Evolutionary conservation across 2,888 invertebrate genomes (phyloP).

Genomic region (Biston stratarius): DNA sequence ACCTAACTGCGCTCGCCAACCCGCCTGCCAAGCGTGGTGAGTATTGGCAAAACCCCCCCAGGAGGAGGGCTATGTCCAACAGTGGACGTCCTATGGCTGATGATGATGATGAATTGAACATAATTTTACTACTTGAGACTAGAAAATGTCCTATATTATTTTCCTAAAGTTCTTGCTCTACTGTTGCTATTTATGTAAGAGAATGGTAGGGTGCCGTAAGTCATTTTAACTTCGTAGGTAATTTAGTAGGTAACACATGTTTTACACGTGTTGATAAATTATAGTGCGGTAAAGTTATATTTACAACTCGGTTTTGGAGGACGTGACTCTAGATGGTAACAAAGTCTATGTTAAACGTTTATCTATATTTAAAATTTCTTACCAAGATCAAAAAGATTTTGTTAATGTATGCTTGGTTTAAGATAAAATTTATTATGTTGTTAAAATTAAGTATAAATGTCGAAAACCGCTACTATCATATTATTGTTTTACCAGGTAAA

Average conservation of each 20-base stretch:
- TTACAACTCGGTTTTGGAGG: conserved; percentile 10
- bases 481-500: too few species aligned
- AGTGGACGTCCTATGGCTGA: neutral
- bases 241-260: conserved; percentile 39
- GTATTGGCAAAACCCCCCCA: too few species aligned
- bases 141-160: neutral
- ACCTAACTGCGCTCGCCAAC: too few species aligned
- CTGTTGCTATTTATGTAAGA: conserved; percentile 13
- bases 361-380: too few species aligned
- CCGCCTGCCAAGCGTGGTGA: too few species aligned
- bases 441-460: neutral
- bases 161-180: neutral
- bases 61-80: too few species aligned
- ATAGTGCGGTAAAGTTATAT: conserved; percentile 20
- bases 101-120: neutral
- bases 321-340: neutral
- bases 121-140: too few species aligned
- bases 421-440: neutral
- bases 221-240: conserved; percentile 36
- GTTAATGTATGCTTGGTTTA: neutral
- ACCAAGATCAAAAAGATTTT: too few species aligned
- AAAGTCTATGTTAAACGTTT: too few species aligned
- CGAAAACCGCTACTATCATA: too few species aligned
- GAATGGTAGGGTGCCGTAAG: conserved; percentile 27
- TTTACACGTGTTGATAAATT: conserved; percentile 43